Percentiles rank a stretch among this genome's conserved stretches.
Evolutionary conservation across 1,140 invertebrate species (phyloP).

Genomic region (Lerema accius): DNA sequence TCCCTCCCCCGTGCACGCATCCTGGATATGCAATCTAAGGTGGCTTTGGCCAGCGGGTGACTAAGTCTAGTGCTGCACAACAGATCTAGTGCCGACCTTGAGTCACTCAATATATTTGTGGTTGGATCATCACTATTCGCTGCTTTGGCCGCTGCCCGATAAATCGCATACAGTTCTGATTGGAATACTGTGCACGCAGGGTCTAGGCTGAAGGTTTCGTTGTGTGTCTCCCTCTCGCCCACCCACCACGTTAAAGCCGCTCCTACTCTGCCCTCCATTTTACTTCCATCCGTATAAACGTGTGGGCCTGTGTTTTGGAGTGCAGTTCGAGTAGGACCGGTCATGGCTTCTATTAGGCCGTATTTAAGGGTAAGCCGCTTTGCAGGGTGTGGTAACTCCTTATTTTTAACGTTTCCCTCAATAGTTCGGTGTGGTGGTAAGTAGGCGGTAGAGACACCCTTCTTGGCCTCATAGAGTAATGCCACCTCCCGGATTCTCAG

Average conservation of each 20-base stretch:
- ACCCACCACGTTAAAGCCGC: slow-evolving; percentile 39
- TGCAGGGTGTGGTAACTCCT: background rate
- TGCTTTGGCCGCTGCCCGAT: too few relatives aligned
- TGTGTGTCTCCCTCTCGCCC: slow-evolving; percentile 16
- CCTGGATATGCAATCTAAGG: background rate
- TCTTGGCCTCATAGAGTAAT: background rate
- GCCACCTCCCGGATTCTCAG: background rate
- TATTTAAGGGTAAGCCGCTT: slow-evolving; percentile 5
- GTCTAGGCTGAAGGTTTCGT: slow-evolving; percentile 29
- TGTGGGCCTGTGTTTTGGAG: background rate
- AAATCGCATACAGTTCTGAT: slow-evolving; percentile 34
- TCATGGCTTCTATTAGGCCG: slow-evolving; percentile 19
- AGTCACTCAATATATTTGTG: slow-evolving; percentile 32
- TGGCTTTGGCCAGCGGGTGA: slow-evolving; percentile 24
- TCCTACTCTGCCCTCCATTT: slow-evolving; percentile 37
- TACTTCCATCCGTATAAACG: slow-evolving; percentile 41
- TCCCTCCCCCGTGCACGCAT: slow-evolving; percentile 3
- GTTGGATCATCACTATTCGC: background rate
- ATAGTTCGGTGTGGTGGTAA: slow-evolving; percentile 14
- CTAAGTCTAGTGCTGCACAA: slow-evolving; percentile 8
- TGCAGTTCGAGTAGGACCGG: background rate
- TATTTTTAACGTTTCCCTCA: background rate
- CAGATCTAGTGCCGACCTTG: slow-evolving; percentile 36
- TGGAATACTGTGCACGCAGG: slow-evolving; percentile 42
- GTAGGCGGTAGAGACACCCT: background rate